These are phyloP conservation scores for Solea senegalensis DNA, from an alignment of 2,113 vertebrate species.

Conservation along the genomic window DNA sequence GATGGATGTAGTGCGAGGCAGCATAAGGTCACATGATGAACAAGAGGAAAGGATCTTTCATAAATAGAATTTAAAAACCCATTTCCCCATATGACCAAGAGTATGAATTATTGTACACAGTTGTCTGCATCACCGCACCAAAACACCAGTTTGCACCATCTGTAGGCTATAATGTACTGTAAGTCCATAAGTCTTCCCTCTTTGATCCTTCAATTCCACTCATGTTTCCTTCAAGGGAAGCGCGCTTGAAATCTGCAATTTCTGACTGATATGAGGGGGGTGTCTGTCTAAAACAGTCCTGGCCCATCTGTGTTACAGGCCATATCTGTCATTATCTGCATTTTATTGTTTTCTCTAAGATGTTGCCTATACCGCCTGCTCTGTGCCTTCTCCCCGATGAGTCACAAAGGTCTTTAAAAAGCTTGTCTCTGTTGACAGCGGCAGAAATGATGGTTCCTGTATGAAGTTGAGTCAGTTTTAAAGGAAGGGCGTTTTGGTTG, in stretches of 20 bases:
- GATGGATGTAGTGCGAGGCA: background rate
- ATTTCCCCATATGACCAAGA: constrained; percentile 18
- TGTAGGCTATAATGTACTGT: constrained; percentile 57
- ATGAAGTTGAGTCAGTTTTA: constrained; percentile 36
- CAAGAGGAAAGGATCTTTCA: constrained; percentile 2
- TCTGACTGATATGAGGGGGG: constrained; percentile 29
- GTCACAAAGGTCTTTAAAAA: constrained; percentile 51
- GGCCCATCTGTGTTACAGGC: constrained; percentile 69
- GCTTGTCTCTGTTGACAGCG: constrained; percentile 14
- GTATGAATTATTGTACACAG: constrained; percentile 44
- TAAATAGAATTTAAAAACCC: constrained; percentile 26
- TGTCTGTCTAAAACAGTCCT: constrained; percentile 56
- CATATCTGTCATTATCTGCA: constrained; percentile 60
- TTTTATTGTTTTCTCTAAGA: constrained; percentile 60
- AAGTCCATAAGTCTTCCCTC: constrained; percentile 37
- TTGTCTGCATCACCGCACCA: constrained; percentile 38
- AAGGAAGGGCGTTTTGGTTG: constrained; percentile 1
- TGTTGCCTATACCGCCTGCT: constrained; percentile 15
- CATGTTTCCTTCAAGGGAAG: constrained; percentile 54
- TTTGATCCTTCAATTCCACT: constrained; percentile 53
- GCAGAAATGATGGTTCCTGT: constrained; percentile 10
- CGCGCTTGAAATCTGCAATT: constrained; percentile 36
- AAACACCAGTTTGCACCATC: constrained; percentile 55
- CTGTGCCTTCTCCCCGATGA: constrained; percentile 31
- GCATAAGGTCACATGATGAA: constrained; percentile 16